A percentile compares a stretch with the other conserved stretches of the same genome.
Evolutionary conservation across 2,888 invertebrate species (phyloP).

Genomic region (Melieria omissa): DNA sequence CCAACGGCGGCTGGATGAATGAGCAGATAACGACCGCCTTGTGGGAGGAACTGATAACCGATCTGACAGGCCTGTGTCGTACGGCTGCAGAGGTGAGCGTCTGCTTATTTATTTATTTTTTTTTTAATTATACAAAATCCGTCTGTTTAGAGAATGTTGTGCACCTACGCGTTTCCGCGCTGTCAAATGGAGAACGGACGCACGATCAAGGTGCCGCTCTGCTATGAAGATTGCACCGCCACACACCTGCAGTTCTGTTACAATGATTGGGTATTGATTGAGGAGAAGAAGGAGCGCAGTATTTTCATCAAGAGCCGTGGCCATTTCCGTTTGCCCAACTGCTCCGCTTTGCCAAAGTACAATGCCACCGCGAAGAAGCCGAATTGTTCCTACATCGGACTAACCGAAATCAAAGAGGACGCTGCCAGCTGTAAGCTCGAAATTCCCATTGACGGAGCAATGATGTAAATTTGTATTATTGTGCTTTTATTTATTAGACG

Average conservation of each 20-base stretch:
- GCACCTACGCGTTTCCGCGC: conserved; percentile 92
- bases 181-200: conserved; percentile 77
- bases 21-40: conserved; percentile 85
- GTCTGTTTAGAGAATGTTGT: conserved; percentile 78
- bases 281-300: conserved; percentile 84
- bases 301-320: conserved; percentile 84
- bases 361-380: conserved; percentile 72
- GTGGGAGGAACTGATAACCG: conserved; percentile 87
- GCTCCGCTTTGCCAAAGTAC: conserved; percentile 81
- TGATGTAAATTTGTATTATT: neutral
- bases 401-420: conserved; percentile 83
- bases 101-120: neutral
- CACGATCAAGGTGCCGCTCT: conserved; percentile 80
- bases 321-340: conserved; percentile 89
- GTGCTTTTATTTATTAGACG: conserved; percentile 69
- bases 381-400: conserved; percentile 84
- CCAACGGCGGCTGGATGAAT: conserved; percentile 78
- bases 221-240: conserved; percentile 94
- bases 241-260: conserved; percentile 91
- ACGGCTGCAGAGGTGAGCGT: conserved; percentile 80
- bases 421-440: conserved; percentile 80
- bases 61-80: conserved; percentile 84
- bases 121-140: neutral
- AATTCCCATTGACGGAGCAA: neutral
- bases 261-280: conserved; percentile 91